Conservation (phyloP, 1,140 invertebrate species). For the Acyrthosiphon pisum region DNA sequence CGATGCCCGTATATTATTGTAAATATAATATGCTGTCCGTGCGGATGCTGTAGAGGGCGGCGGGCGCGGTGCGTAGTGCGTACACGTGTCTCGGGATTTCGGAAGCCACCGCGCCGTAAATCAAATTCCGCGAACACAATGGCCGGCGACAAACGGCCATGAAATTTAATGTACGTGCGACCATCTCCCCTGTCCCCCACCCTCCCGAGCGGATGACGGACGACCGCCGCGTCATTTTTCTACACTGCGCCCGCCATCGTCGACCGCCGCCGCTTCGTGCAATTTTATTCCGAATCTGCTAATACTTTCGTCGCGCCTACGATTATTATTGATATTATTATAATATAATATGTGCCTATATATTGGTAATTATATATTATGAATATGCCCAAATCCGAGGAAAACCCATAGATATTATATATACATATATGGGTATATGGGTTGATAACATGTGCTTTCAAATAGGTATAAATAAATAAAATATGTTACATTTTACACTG, state of each 20-base stretch:
- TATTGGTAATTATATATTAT: no score
- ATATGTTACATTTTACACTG: no score
- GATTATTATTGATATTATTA: not conserved
- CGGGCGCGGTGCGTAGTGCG: not conserved
- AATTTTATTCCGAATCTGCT: not conserved
- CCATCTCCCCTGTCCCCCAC: not conserved
- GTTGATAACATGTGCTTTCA: no score
- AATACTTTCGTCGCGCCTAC: not conserved
- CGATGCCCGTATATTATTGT: not conserved
- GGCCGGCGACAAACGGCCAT: constrained; percentile 55
- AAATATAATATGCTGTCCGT: not conserved
- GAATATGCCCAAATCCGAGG: no score
- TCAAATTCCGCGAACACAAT: constrained; percentile 47
- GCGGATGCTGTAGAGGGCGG: not conserved
- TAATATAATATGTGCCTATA: not conserved
- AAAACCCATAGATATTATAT: no score
- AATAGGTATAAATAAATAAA: no score
- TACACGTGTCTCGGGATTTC: constrained; percentile 45
- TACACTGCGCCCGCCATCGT: not conserved
- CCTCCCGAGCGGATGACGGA: not conserved
- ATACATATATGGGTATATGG: no score
- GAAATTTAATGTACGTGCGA: constrained; percentile 34
- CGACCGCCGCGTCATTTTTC: not conserved
- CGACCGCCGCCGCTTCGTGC: not conserved
- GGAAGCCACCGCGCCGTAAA: not conserved